Evolutionary conservation across 2,113 vertebrate genomes (phyloP).

Genomic region (Onychostoma macrolepis): DNA sequence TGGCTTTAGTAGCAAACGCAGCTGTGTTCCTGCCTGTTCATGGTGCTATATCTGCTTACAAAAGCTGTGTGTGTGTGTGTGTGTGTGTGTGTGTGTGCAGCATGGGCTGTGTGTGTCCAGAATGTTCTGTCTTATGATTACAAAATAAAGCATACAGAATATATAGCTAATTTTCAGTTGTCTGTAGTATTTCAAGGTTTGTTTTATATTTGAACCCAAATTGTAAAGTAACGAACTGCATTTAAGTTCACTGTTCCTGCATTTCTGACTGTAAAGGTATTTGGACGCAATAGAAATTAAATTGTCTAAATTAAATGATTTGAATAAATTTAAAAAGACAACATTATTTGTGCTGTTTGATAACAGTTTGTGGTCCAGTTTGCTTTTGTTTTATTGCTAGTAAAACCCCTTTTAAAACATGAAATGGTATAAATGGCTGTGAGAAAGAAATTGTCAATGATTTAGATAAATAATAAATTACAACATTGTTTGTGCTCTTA

Average conservation of each 20-base stretch:
- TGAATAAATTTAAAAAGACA: background rate
- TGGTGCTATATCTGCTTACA: too few relatives aligned
- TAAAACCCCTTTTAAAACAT: background rate
- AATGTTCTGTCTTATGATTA: too few relatives aligned
- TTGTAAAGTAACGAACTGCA: background rate
- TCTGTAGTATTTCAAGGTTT: constrained; percentile 15
- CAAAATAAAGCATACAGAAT: background rate
- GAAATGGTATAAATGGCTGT: background rate
- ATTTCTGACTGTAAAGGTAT: background rate
- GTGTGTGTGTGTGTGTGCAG: background rate
- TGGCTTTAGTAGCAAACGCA: too few relatives aligned
- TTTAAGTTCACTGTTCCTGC: background rate
- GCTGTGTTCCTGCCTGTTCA: too few relatives aligned
- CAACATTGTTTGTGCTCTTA: background rate
- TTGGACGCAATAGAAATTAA: background rate
- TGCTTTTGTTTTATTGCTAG: background rate
- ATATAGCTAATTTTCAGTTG: background rate
- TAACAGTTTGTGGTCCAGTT: background rate
- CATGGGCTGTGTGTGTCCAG: background rate
- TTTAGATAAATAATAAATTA: background rate
- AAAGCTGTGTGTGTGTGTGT: too few relatives aligned
- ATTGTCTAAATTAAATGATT: background rate
- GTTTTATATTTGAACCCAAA: background rate
- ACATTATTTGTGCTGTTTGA: background rate
- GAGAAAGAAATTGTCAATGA: background rate